phyloP scores from a whole-genome alignment of 2,113 vertebrate genomes.

The Psittacus erithacus region DNA sequence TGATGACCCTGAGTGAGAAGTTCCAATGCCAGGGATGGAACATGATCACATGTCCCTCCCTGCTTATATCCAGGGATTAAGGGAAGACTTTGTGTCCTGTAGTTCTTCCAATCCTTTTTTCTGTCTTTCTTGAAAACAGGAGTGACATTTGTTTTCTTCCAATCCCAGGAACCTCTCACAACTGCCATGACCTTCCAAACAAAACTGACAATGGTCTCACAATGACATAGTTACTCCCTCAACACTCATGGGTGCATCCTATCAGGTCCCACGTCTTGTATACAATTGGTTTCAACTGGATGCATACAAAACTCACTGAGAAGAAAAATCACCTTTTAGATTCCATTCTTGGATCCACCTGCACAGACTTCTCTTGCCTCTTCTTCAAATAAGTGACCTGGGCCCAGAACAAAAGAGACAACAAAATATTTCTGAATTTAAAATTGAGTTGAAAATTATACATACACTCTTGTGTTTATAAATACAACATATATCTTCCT shows the following conservation, averaged over 20 bases:
- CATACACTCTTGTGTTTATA: neutral
- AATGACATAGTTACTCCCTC: neutral
- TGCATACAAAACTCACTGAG: neutral
- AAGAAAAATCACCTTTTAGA: neutral
- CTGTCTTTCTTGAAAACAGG: neutral
- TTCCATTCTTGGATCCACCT: neutral
- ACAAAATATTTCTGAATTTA: neutral
- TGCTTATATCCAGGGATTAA: neutral
- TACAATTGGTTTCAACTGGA: neutral
- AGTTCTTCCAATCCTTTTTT: neutral
- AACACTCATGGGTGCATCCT: neutral
- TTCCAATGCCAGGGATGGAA: neutral
- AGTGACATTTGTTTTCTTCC: neutral
- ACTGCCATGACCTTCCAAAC: neutral
- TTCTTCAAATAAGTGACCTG: neutral
- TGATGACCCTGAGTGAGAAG: neutral
- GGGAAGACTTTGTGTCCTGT: neutral
- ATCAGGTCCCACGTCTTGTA: neutral
- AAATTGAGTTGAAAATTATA: neutral
- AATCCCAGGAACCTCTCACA: neutral
- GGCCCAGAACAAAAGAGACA: neutral
- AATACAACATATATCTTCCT: neutral
- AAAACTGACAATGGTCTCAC: neutral
- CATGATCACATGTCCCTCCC: neutral
- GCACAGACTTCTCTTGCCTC: neutral